Base-by-base conservation (phyloP, 2,888 invertebrate genomes). In the Drosophila dives region DNA sequence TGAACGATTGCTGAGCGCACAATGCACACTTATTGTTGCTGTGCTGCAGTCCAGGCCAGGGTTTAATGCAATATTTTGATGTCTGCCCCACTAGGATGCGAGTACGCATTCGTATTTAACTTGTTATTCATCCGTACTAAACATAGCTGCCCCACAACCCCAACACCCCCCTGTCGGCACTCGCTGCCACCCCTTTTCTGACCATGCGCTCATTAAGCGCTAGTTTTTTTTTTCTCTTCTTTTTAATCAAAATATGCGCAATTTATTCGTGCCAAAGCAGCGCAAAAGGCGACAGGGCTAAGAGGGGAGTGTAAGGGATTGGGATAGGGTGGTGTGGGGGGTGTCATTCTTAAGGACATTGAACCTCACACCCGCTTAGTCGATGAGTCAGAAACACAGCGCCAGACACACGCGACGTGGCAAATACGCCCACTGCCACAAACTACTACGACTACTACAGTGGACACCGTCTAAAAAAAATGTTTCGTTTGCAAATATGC, bases 171-270 rank as follows among this genome's bases (percentile, higher is more conserved):
- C 33, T 33, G 12, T 17, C 23, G 15, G 20, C 45, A 45, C 7
- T 45, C 15, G 1, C 17, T 11, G 23, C n/a, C n/a, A 17, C 8
- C 29, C 10, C 6, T 20, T 55, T 32, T 49, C 56, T 49, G 67
- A 50, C 49, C 71, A 58, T 33, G 67, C 70, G 36, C 64, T 75
- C 71, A 74, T 76, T 74, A 74, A 53, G 59, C 38, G 59, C 29
- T 29, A 36, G 26, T 40, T 75, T 49, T 50, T 32, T 40, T 38
- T 48, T 20, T 36, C 49, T 42, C 40, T 59, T 38, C 59, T 64
- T 83, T 89, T 84, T 88, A 90, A 86, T 86, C 90, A 90, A 90
- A 85, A 86, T 90, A 83, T 89, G 89, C 83, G 81, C 90, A 75
- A 89, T 88, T 90, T 86, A 74, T 86, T 73, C 68, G 72, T 72